Evolutionary conservation across 1,140 invertebrate species (phyloP).

Genomic region (Platorchestia sp.): DNA sequence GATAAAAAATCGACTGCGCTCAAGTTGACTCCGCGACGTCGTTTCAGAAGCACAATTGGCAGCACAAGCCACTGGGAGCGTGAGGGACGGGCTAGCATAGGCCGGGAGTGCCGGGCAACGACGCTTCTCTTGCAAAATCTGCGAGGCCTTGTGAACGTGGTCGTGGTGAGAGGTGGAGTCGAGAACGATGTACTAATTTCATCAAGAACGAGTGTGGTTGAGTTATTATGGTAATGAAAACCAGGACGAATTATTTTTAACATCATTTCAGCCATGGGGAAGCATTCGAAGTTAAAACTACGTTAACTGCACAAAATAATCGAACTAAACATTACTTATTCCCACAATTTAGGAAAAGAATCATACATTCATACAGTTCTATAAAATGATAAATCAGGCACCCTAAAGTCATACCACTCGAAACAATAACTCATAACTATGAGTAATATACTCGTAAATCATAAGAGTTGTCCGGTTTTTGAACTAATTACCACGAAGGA

Average conservation of each 20-base stretch:
- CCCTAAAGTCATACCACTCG: neutral
- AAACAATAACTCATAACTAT: neutral
- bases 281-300: neutral
- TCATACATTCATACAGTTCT: too few relatives aligned
- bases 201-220: neutral
- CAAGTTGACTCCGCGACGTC: conserved; percentile 1
- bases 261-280: neutral
- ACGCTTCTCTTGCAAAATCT: neutral
- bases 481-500: too few relatives aligned
- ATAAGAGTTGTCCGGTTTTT: too few relatives aligned
- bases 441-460: too few relatives aligned
- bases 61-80: neutral
- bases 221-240: neutral
- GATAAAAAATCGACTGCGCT: neutral
- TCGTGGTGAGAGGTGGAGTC: neutral
- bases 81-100: neutral
- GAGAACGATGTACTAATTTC: neutral
- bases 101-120: neutral
- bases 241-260: neutral
- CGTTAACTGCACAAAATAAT: neutral
- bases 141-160: neutral
- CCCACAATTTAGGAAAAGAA: too few relatives aligned
- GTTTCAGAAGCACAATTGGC: conserved; percentile 23
- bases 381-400: too few relatives aligned
- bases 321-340: too few relatives aligned